Evolutionary conservation across 2,888 invertebrate genomes (phyloP).

Genomic region (Meganola albula): DNA sequence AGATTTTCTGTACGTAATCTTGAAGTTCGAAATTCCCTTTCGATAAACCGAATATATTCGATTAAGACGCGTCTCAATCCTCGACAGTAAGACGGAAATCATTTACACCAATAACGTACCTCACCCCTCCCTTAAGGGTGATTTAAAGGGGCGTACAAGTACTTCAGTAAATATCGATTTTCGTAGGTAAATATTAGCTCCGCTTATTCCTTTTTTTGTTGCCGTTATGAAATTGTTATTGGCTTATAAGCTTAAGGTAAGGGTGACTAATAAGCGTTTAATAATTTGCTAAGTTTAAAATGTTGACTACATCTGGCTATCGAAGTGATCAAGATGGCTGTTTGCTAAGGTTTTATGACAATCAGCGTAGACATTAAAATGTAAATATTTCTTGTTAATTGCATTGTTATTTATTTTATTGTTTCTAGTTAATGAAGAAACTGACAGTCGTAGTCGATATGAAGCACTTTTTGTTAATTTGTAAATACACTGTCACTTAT

Average conservation of each 20-base stretch:
- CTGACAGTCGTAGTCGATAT: no score
- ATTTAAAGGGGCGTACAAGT: conserved; percentile 43
- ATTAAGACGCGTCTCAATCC: conserved; percentile 38
- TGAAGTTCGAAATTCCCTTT: conserved; percentile 14
- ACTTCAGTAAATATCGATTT: conserved; percentile 54
- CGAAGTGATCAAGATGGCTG: no score
- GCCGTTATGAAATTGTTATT: conserved; percentile 29
- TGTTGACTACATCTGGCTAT: no score
- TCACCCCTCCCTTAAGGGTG: conserved; percentile 28
- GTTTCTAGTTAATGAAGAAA: no score
- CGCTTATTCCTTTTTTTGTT: conserved; percentile 32
- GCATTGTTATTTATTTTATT: no score
- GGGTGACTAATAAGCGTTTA: background rate
- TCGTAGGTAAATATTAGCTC: conserved; percentile 49
- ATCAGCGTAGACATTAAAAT: no score
- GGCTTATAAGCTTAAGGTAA: conserved; percentile 7
- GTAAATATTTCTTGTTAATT: no score
- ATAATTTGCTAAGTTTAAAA: no score
- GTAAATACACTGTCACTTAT: no score
- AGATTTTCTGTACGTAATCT: conserved; percentile 14
- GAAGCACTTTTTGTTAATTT: no score
- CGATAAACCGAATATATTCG: conserved; percentile 37
- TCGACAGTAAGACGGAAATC: conserved; percentile 51
- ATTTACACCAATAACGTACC: conserved; percentile 58
- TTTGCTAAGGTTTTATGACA: no score